These are phyloP conservation scores for Leucopsar rothschildi DNA, from an alignment of 2,113 vertebrate genomes.

Conservation along the genomic window DNA sequence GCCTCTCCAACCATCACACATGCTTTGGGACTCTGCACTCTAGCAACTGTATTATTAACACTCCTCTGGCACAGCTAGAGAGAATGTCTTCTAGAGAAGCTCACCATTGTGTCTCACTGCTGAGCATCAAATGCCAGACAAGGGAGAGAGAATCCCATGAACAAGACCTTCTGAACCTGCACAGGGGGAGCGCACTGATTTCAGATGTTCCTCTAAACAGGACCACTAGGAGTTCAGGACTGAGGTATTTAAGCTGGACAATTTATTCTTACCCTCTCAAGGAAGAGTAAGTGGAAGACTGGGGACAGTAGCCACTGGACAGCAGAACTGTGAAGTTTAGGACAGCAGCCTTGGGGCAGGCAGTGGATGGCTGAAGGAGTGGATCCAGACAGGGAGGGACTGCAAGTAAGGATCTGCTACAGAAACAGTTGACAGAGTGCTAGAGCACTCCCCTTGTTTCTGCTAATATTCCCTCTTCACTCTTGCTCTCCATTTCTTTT, in stretches of 20 bases:
- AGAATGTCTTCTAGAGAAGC: neutral
- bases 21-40: neutral
- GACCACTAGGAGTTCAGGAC: neutral
- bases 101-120: neutral
- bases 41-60: neutral
- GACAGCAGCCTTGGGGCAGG: neutral
- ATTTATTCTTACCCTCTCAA: neutral
- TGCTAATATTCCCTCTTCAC: neutral
- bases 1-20: neutral
- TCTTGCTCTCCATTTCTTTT: neutral
- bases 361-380: neutral
- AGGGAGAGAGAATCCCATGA: neutral
- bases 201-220: neutral
- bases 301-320: neutral
- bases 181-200: accelerated
- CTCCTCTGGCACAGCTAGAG: neutral
- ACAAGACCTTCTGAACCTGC: neutral
- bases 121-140: neutral
- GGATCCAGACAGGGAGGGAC: neutral
- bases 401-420: neutral
- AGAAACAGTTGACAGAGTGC: neutral
- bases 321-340: neutral
- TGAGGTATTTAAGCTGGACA: neutral
- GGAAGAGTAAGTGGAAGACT: neutral
- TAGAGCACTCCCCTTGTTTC: neutral